These are phyloP conservation scores for Lagenorhynchus albirostris DNA, from an alignment of 2,113 vertebrate species.

Conservation along the genomic window DNA sequence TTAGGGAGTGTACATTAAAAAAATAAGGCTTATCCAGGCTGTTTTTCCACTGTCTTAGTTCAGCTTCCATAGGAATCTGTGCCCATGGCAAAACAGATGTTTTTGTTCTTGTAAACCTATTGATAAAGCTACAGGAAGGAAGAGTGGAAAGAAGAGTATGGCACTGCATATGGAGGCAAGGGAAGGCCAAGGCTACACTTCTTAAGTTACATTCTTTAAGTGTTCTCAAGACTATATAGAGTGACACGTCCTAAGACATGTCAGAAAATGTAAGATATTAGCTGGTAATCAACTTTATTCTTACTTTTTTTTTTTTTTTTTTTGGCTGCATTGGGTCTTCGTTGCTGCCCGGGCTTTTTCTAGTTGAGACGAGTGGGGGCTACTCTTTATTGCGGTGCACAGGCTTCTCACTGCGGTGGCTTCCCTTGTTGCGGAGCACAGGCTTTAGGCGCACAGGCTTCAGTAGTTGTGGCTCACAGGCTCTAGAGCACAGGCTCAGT, in stretches of 20 bases:
- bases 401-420: too few relatives aligned
- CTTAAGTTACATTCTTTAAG: neutral
- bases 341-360: too few relatives aligned
- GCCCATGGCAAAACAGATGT: neutral
- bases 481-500: too few relatives aligned
- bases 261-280: slow-evolving; percentile 39
- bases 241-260: neutral
- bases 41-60: neutral
- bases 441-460: too few relatives aligned
- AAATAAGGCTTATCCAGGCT: neutral
- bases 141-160: neutral
- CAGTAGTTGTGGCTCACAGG: too few relatives aligned
- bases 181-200: neutral
- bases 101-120: neutral
- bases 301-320: neutral
- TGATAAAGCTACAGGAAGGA: neutral
- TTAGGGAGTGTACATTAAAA: neutral
- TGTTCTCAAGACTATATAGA: neutral
- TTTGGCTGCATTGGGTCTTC: too few relatives aligned
- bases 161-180: neutral
- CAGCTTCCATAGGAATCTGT: neutral
- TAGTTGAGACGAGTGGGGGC: too few relatives aligned
- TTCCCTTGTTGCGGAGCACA: too few relatives aligned
- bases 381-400: too few relatives aligned
- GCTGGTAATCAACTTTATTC: slow-evolving; percentile 7